Evolutionary conservation across 2,113 vertebrate species (phyloP), one percentile per base, ranked within the genome.

Genomic region (Lasiurus cinereus): DNA sequence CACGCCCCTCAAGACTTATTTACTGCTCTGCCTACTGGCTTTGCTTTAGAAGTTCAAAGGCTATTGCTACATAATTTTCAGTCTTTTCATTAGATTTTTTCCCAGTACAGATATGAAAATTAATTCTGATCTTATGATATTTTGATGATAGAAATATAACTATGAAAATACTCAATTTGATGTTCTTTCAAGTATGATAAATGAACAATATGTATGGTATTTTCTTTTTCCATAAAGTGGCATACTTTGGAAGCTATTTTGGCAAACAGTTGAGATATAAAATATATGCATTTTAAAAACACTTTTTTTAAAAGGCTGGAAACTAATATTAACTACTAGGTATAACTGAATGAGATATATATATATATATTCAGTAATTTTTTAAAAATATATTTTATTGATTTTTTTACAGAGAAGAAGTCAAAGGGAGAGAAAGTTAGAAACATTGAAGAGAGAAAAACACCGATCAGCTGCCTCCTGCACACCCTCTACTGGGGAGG

Each of bases 81-180:
- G 0, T 72, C 46, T 93, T 52, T 69, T 7, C 16, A 62, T 69
- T 22, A 64, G 48, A 12, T 69, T 79, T 92, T 54, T 11, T 33
- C 31, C 33, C 13, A 59, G 84, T 76, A 92, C 22, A 88, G 79
- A 48, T 70, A 85, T 62, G 19, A 76, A 83, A 85, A 36, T 69
- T 33, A 91, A 74, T 89, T 92, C 13, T 62, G 10, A 62, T 66
- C 16, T 70, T 90, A 64, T 76, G 43, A 43, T 43, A 79, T 79
- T 93, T 66, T 96, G 12, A 66, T 56, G 18, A 83, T 62, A 83
- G 27, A 83, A 31, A 43, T 90, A 39, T 29, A 66, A 72, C 83
- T 78, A 18, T 59, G 31, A 70, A 86, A 83, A 7, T 78, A n/a
- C 88, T 59, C 5, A 73, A 67, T 83, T 73, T 76, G 56, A 72